Evolutionary conservation across 2,888 invertebrate genomes (phyloP), one percentile per base, ranked within the genome.

Genomic region (Hecatera dysodea): DNA sequence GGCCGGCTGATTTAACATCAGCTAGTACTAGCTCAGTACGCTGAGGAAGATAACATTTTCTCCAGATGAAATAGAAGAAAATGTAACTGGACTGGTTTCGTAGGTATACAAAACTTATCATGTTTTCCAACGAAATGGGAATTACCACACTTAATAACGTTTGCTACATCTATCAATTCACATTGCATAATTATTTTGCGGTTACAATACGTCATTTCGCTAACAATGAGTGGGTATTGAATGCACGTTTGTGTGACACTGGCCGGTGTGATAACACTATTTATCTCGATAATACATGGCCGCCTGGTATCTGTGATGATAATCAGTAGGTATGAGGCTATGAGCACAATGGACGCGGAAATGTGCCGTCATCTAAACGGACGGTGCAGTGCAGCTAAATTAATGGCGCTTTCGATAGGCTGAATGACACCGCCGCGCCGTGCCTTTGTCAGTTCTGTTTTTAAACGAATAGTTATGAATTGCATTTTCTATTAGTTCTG

Each of bases 341-440:
- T 64, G 48, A 22, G 66, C 75, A 73, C 81, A 69, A 70, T 72
- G 52, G 71, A 70, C 29, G 63, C 73, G 86, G 84, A 85, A 83
- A 80, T 62, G 65, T 64, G 57, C 55, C 61, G 64, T 77, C 75
- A 79, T 77, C 68, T 72, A 80, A 71, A 78, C 72, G 72, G 55
- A 52, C 56, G 60, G 50, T 78, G 84, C 75, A 72, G 24, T 81
- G 81, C 72, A 75, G 72, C 67, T 71, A 59, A 76, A 83, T 72
- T 80, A 83, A 75, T 72, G 64, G 52, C 22, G 63, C 68, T 77
- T 77, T 68, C 56, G 65, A 72, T 67, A 55, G 61, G 57, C 52
- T 63, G 60, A 62, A 82, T 68, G 65, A 66, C 65, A 42, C n/a
- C n/a, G n/a, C n/a, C n/a, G n/a, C n/a, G n/a, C 24, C 39, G 53